Conservation (phyloP, 2,888 invertebrate species). For the Erebia palarica region DNA sequence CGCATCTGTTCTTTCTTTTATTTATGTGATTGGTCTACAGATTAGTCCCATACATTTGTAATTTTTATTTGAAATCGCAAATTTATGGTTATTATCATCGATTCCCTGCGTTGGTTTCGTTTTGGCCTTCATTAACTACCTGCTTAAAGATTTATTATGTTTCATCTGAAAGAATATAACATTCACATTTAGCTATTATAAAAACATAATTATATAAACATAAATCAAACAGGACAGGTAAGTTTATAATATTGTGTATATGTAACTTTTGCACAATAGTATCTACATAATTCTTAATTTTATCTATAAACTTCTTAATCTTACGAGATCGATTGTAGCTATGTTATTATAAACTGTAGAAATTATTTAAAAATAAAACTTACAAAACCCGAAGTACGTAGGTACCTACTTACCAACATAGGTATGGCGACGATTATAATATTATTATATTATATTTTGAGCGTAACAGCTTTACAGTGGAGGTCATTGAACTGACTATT, state of each 20-base stretch:
- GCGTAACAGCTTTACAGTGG: slow-evolving; percentile 52
- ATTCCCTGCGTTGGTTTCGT: slow-evolving; percentile 50
- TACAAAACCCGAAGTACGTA: too few species aligned
- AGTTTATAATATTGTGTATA: too few species aligned
- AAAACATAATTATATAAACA: neutral
- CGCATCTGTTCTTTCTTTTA: slow-evolving; percentile 73
- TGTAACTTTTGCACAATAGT: too few species aligned
- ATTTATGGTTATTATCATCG: slow-evolving; percentile 68
- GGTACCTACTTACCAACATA: neutral
- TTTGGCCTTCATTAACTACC: slow-evolving; percentile 21
- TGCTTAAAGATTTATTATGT: slow-evolving; percentile 31
- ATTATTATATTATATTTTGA: too few species aligned
- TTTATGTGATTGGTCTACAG: slow-evolving; percentile 75
- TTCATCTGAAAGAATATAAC: slow-evolving; percentile 19
- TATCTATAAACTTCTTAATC: too few species aligned
- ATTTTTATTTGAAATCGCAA: slow-evolving; percentile 73
- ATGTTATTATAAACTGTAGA: too few species aligned
- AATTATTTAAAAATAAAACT: too few species aligned
- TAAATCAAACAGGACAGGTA: too few species aligned
- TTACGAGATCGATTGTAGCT: too few species aligned
- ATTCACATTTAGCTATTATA: neutral
- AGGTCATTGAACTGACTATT: slow-evolving; percentile 74
- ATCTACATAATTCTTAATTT: too few species aligned
- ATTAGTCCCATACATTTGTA: slow-evolving; percentile 60
- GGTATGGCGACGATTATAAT: slow-evolving; percentile 62